These are phyloP conservation scores for Chaetoderma sp. DNA, from an alignment of 2,888 invertebrate genomes.

Conservation along the genomic window DNA sequence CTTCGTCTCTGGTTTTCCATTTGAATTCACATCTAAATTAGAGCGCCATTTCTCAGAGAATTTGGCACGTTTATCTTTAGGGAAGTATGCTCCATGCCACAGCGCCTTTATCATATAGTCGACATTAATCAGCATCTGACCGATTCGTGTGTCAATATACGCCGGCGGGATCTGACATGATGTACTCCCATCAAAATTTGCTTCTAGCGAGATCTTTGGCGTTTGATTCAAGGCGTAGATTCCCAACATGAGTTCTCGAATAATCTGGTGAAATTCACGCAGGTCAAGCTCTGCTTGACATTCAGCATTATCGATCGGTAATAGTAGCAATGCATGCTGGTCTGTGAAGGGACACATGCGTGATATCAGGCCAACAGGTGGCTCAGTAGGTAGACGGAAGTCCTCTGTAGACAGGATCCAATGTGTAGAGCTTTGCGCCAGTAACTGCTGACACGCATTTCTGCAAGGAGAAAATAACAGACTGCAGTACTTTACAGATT, in stretches of 20 bases:
- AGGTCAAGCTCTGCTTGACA: constrained; percentile 53
- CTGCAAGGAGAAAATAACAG: no score
- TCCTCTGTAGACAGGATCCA: constrained; percentile 67
- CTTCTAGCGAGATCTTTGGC: constrained; percentile 65
- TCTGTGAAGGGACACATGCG: constrained; percentile 51
- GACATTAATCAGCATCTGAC: constrained; percentile 66
- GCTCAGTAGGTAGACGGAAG: constrained; percentile 62
- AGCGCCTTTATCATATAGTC: constrained; percentile 69
- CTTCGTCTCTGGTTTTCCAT: constrained; percentile 64
- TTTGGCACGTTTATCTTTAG: constrained; percentile 67
- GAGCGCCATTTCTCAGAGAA: constrained; percentile 68
- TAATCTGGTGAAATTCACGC: constrained; percentile 67
- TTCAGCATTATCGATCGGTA: constrained; percentile 51
- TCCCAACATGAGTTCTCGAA: constrained; percentile 66
- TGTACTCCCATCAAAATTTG: constrained; percentile 67
- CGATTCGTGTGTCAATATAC: constrained; percentile 64
- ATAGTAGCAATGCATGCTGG: constrained; percentile 48
- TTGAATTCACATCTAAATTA: constrained; percentile 62
- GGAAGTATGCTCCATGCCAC: constrained; percentile 69
- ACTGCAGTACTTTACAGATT: no score
- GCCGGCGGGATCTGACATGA: constrained; percentile 66
- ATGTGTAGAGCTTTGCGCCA: constrained; percentile 58
- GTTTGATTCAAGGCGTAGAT: constrained; percentile 68
- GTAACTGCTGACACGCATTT: constrained; percentile 66
- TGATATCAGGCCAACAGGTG: constrained; percentile 63